Evolutionary conservation across 2,797 vertebrate species (phyloP).

Genomic region (Okamejei kenojei): DNA sequence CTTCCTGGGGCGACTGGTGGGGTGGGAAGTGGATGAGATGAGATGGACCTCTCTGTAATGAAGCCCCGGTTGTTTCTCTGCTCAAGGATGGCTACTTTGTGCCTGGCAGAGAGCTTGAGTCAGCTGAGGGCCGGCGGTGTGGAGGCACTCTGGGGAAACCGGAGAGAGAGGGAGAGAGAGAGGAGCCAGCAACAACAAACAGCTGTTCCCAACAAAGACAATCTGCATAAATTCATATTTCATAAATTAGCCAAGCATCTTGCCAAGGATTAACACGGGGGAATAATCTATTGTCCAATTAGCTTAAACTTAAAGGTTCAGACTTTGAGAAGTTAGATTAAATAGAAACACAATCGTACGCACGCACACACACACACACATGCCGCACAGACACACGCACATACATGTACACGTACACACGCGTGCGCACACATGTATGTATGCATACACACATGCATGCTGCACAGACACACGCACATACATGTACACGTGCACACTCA

Average conservation of each 20-base stretch:
- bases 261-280: slow-evolving; percentile 87
- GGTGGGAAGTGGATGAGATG: neutral
- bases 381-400: too few species aligned
- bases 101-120: neutral
- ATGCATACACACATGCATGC: too few species aligned
- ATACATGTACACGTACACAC: too few species aligned
- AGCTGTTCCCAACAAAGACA: slow-evolving; percentile 99
- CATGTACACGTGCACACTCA: too few species aligned
- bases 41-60: slow-evolving; percentile 4
- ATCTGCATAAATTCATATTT: slow-evolving; percentile 99
- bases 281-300: slow-evolving; percentile 81
- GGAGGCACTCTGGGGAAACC: slow-evolving; percentile 62
- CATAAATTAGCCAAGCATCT: slow-evolving; percentile 98
- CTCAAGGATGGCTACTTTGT: slow-evolving; percentile 25
- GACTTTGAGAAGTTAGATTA: slow-evolving; percentile 80
- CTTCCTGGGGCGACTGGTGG: neutral
- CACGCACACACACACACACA: too few species aligned
- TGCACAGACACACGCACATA: too few species aligned
- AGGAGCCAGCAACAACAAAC: slow-evolving; percentile 66
- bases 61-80: slow-evolving; percentile 6
- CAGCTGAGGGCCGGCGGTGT: slow-evolving; percentile 67
- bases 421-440: too few species aligned
- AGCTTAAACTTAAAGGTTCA: slow-evolving; percentile 97
- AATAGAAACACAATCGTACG: slow-evolving; percentile 39
- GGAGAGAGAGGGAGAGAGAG: too few species aligned